Base-by-base conservation (phyloP, 2,888 invertebrate species). In the Dicyrtomina minuta region DNA sequence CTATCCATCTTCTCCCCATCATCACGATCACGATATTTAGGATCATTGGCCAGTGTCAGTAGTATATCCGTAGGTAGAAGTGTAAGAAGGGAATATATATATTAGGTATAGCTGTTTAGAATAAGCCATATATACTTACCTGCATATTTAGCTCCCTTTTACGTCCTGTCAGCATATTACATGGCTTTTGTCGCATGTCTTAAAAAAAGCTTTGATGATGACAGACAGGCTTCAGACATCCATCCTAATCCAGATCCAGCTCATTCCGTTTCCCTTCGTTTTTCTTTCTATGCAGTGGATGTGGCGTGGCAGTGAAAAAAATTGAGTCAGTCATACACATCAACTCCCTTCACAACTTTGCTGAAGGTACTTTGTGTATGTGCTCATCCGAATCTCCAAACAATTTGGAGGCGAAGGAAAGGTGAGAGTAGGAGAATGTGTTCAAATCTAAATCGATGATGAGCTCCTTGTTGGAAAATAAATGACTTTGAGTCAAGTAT, bases 361-460 rank as follows among this genome's bases (percentile, higher is more conserved):
- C n/a, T n/a, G n/a, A n/a, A n/a, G n/a, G n/a, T n/a, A n/a, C n/a
- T n/a, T n/a, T n/a, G n/a, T n/a, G n/a, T n/a, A n/a, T n/a, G n/a
- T n/a, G n/a, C n/a, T n/a, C n/a, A n/a, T n/a, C n/a, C n/a, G n/a
- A n/a, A n/a, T n/a, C n/a, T n/a, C n/a, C n/a, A n/a, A n/a, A n/a
- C n/a, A n/a, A n/a, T n/a, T n/a, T n/a, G n/a, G n/a, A n/a, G n/a
- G n/a, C n/a, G n/a, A n/a, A n/a, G n/a, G 8, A 33, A 33, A 33
- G 33, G 33, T 33, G 8, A 3, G 33, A 33, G 33, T 33, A 33
- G n/a, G n/a, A n/a, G n/a, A n/a, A n/a, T n/a, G n/a, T n/a, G n/a
- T n/a, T n/a, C n/a, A 33, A 33, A 33, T 33, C 4, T 33, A 33
- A 55, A 55, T 55, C 24, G 26, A 55, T 55, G 55, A 55, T 24